Conservation (phyloP, 2,113 vertebrate genomes). For the Megaleporinus macrocephalus region DNA sequence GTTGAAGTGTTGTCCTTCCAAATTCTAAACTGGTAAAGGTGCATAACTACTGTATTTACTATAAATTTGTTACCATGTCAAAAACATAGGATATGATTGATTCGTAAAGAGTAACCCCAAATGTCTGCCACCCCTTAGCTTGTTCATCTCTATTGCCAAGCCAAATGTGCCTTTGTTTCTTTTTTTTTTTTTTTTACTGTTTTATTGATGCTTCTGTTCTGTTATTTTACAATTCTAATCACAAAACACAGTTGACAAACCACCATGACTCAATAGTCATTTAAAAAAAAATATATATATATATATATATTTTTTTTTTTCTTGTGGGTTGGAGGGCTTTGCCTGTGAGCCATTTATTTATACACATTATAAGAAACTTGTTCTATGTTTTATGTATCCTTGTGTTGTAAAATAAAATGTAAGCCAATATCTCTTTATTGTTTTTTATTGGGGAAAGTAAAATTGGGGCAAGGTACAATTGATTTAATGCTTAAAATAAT, state of each 20-base stretch:
- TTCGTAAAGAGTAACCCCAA: not conserved
- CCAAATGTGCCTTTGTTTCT: conserved; percentile 51
- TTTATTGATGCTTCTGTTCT: conserved; percentile 18
- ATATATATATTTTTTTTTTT: too few species aligned
- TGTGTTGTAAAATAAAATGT: conserved; percentile 80
- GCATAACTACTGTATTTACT: conserved; percentile 11
- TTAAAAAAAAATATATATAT: too few species aligned
- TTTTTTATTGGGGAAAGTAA: not conserved
- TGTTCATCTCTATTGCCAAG: conserved; percentile 12
- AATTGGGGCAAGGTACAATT: not conserved
- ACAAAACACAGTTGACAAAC: not conserved
- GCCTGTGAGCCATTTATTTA: conserved; percentile 59
- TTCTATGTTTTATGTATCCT: conserved; percentile 75
- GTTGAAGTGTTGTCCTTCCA: not conserved
- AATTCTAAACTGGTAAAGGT: conserved; percentile 16
- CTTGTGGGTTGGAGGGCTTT: not conserved
- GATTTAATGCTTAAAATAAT: not conserved
- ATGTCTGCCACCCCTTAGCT: conserved; percentile 23
- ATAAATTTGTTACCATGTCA: conserved; percentile 6
- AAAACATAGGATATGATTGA: not conserved
- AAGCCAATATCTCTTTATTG: conserved; percentile 47
- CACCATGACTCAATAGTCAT: not conserved
- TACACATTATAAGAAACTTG: conserved; percentile 65
- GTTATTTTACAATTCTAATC: not conserved
- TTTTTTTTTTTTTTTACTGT: conserved; percentile 14